phyloP scores from a whole-genome alignment of 1,140 invertebrate species.

The Procambarus virginalis region DNA sequence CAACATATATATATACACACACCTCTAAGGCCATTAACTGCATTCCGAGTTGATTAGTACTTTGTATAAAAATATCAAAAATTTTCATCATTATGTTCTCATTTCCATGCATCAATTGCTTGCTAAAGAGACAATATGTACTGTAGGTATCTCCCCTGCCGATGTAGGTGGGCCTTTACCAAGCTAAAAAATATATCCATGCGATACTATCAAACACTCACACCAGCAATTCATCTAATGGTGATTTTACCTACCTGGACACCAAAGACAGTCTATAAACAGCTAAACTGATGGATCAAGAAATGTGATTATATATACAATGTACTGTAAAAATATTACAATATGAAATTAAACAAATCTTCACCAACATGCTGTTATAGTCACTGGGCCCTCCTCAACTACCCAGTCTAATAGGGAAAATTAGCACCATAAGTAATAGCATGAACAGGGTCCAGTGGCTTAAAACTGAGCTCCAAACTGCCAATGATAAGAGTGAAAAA shows the following conservation, averaged over 20 bases:
- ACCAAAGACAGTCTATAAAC: not conserved
- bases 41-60: not conserved
- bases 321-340: too few relatives aligned
- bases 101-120: not conserved
- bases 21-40: not conserved
- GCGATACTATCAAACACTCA: constrained; percentile 31
- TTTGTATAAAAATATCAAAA: not conserved
- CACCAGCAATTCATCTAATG: constrained; percentile 22
- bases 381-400: constrained; percentile 25
- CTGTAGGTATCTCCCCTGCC: constrained; percentile 14
- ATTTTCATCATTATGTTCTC: not conserved
- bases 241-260: not conserved
- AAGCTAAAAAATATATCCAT: constrained; percentile 20
- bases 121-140: constrained; percentile 1
- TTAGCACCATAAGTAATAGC: constrained; percentile 45
- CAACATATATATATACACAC: not conserved
- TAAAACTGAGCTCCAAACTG: not conserved
- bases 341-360: not conserved
- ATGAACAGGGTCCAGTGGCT: constrained; percentile 12
- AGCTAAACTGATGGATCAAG: not conserved
- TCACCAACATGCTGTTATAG: not conserved
- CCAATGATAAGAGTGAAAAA: not conserved
- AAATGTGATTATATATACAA: too few relatives aligned
- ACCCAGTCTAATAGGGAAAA: constrained; percentile 14
- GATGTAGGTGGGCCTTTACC: constrained; percentile 24